Evolutionary conservation across 2,797 vertebrate genomes (phyloP), one percentile per base, ranked within the genome.

Genomic region (Orientallactaga sibirica): DNA sequence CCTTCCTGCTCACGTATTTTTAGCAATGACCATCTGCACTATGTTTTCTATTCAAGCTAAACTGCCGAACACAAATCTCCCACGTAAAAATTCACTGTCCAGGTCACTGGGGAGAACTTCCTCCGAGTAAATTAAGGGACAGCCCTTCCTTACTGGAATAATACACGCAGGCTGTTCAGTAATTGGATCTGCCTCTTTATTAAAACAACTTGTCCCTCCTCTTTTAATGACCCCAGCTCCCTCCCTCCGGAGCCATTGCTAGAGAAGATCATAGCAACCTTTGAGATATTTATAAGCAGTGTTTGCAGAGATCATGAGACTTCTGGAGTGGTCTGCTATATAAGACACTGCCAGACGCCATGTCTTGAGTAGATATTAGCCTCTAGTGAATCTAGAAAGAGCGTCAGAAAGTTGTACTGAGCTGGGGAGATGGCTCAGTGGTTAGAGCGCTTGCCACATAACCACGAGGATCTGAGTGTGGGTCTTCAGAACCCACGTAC

Each of bases 191-290:
- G 68, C 20, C 75, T 94, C 95, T 88, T 93, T 78, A 77, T 77
- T 88, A 62, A 96, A 95, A 90, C 77, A 2, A 73, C 80, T 96
- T 95, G 88, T 88, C 64, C n/a, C 76, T 96, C 68, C 58, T 94
- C 37, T 20, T 95, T 89, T 93, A 96, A 95, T 96, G 90, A 91
- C 91, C 88, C 92, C 64, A 91, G 90, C 37, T 58, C 55, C 79
- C 93, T 96, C 87, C 94, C 94, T 77, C 11, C 82, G 96, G 91
- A 84, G 20, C 41, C 76, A 90, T 91, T 86, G 71, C 71, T 90
- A 86, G 76, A 85, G 90, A 94, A 94, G 87, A 58, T 87, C 94
- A 96, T 94, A 95, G 97, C 96, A 96, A 97, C 93, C 73, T 89
- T 92, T 93, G 75, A 85, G 91, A 92, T 96, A 96, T 96, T 96